A percentile compares a stretch with the other conserved stretches of the same genome.
Evolutionary conservation across 2,888 invertebrate genomes (phyloP).

Genomic region (Tyria jacobaeae): DNA sequence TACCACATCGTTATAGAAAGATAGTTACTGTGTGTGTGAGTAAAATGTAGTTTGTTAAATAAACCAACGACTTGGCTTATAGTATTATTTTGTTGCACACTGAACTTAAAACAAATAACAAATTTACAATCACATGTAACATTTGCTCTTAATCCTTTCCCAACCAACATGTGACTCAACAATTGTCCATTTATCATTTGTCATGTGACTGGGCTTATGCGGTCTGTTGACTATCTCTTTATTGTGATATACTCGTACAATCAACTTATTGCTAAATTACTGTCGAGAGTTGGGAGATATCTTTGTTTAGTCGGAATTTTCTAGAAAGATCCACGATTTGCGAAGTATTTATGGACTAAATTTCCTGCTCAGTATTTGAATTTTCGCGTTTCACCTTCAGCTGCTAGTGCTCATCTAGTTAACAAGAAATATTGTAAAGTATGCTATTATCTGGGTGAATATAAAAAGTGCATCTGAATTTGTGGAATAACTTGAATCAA

Average conservation of each 20-base stretch:
- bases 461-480: no score
- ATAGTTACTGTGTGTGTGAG: background rate
- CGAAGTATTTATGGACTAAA: background rate
- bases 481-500: no score
- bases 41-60: constrained; percentile 3
- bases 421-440: no score
- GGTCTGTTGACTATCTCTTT: constrained; percentile 34
- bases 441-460: no score
- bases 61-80: background rate
- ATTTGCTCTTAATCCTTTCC: constrained; percentile 19
- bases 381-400: background rate
- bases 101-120: background rate
- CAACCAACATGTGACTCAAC: constrained; percentile 32
- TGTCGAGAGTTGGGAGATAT: constrained; percentile 26
- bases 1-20: background rate
- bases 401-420: no score
- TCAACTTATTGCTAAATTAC: constrained; percentile 49
- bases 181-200: constrained; percentile 21
- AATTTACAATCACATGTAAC: constrained; percentile 13
- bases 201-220: constrained; percentile 36
- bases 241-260: constrained; percentile 34
- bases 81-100: background rate
- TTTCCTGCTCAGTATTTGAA: background rate
- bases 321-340: constrained; percentile 9
- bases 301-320: constrained; percentile 19